A percentile compares a stretch with the other conserved stretches of the same genome.
phyloP scores from a whole-genome alignment of 1,140 invertebrate species.

The Notospermus geniculatus region DNA sequence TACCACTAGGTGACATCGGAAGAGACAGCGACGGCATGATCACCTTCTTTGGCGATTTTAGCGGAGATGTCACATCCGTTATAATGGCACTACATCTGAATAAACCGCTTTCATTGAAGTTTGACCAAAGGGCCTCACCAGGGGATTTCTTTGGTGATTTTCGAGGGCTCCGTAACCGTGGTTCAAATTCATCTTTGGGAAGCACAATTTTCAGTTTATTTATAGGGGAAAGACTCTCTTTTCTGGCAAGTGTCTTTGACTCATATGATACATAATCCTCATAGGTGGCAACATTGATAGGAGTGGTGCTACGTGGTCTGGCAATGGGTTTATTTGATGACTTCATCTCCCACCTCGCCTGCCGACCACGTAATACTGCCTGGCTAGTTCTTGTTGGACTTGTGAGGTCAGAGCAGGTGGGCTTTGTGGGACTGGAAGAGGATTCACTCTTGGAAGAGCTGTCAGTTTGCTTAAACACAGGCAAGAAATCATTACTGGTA shows the following conservation, averaged over 20 bases:
- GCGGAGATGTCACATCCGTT: constrained; percentile 31
- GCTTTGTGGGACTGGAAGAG: no score
- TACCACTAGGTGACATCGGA: constrained; percentile 31
- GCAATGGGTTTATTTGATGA: constrained; percentile 80
- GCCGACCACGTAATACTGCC: background rate
- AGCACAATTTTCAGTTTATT: constrained; percentile 50
- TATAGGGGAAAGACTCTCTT: constrained; percentile 7
- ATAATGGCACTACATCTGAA: constrained; percentile 44
- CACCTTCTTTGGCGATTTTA: constrained; percentile 39
- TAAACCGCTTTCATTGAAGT: constrained; percentile 43
- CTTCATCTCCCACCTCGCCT: constrained; percentile 55
- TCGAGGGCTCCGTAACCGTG: constrained; percentile 35
- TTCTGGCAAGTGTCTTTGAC: background rate
- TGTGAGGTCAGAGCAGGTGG: no score
- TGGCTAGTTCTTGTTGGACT: no score
- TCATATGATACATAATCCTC: constrained; percentile 64
- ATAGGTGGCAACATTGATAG: constrained; percentile 72
- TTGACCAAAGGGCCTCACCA: constrained; percentile 29
- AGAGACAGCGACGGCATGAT: constrained; percentile 45
- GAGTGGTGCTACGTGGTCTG: constrained; percentile 79
- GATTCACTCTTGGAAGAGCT: no score
- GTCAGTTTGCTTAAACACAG: no score
- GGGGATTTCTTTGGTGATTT: constrained; percentile 11
- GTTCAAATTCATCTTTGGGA: constrained; percentile 38
- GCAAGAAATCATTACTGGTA: no score